Evolutionary conservation across 2,113 vertebrate genomes (phyloP).

Genomic region (Aleadryas rufinucha): DNA sequence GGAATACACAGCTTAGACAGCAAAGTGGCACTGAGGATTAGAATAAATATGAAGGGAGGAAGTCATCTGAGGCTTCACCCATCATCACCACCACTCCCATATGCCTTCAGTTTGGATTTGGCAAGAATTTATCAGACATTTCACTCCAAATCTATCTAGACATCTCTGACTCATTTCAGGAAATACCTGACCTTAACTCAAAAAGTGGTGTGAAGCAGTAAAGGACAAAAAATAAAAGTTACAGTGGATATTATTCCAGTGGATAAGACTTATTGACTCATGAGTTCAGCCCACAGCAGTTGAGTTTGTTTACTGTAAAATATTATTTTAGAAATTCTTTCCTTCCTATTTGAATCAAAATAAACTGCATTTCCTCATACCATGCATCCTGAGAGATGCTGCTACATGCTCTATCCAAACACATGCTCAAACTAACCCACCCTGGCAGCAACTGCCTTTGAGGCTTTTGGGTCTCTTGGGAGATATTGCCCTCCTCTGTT

Average conservation of each 20-base stretch:
- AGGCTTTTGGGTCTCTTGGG: neutral
- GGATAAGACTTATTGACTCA: neutral
- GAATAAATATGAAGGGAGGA: neutral
- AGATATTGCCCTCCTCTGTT: neutral
- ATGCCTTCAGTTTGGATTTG: neutral
- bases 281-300: neutral
- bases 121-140: neutral
- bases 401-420: neutral
- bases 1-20: neutral
- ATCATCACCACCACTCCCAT: no score
- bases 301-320: neutral
- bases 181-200: neutral
- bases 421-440: neutral
- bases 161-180: neutral
- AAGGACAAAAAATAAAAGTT: neutral
- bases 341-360: slow-evolving; percentile 30
- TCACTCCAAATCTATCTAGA: neutral
- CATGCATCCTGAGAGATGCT: slow-evolving; percentile 23
- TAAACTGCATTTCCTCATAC: slow-evolving; percentile 28
- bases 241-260: neutral
- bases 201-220: neutral
- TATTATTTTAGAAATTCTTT: slow-evolving; percentile 41
- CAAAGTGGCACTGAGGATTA: neutral
- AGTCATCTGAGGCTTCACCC: neutral
- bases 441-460: neutral